Evolutionary conservation across 2,113 vertebrate genomes (phyloP).

Genomic region (Gymnogyps californianus): DNA sequence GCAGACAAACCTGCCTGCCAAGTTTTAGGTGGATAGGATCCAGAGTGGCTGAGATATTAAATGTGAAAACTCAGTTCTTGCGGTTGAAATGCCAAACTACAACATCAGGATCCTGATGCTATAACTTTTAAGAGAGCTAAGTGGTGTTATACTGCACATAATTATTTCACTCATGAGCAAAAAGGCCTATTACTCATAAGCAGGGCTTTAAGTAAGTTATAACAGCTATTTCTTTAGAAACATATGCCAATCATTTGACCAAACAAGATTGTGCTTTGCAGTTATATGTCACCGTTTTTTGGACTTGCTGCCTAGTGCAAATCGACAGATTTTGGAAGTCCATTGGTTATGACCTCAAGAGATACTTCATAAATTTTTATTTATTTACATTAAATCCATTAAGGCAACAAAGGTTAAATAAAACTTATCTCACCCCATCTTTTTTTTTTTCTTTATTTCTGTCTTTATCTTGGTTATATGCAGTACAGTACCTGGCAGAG

Average conservation of each 20-base stretch:
- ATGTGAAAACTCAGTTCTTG: constrained; percentile 53
- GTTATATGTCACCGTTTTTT: neutral
- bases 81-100: constrained; percentile 62
- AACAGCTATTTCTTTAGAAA: constrained; percentile 36
- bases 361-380: neutral
- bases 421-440: constrained; percentile 1
- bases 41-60: constrained; percentile 63
- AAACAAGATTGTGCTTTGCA: neutral
- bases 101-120: constrained; percentile 39
- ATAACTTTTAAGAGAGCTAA: constrained; percentile 69
- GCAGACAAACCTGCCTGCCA: constrained; percentile 53
- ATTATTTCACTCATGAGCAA: constrained; percentile 62
- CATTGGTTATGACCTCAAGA: neutral
- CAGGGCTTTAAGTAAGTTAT: constrained; percentile 18
- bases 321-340: constrained; percentile 6
- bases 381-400: constrained; percentile 16
- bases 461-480: neutral
- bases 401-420: constrained; percentile 19
- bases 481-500: constrained; percentile 6
- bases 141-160: constrained; percentile 30
- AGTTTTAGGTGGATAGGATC: constrained; percentile 67
- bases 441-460: neutral
- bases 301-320: neutral
- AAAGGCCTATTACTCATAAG: constrained; percentile 16
- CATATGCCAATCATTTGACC: constrained; percentile 9